Evolutionary conservation across 1,140 invertebrate species (phyloP).

Genomic region (Drosophila mojavensis): DNA sequence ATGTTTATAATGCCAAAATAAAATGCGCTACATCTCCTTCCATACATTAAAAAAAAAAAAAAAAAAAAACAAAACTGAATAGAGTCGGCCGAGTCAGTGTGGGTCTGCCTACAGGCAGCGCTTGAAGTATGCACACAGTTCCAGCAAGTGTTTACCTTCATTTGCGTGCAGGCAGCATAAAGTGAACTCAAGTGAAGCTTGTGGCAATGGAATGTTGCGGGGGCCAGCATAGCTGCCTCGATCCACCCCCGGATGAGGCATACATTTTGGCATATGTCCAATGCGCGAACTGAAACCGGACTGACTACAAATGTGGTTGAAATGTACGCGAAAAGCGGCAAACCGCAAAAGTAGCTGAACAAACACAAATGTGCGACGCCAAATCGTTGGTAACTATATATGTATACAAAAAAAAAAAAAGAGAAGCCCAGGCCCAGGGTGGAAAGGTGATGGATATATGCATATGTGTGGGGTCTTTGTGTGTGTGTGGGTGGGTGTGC

Average conservation of each 20-base stretch:
- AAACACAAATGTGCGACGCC: constrained; percentile 76
- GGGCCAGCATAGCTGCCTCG: neutral
- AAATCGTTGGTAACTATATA: constrained; percentile 52
- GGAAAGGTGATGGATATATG: constrained; percentile 10
- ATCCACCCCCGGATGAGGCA: neutral
- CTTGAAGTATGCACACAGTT: constrained; percentile 34
- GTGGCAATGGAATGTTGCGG: constrained; percentile 24
- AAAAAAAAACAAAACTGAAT: no score
- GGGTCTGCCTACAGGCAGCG: neutral
- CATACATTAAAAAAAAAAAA: no score
- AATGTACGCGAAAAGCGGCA: constrained; percentile 79
- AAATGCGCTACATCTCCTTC: no score
- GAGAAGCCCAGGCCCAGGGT: constrained; percentile 21
- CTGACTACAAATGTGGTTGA: constrained; percentile 79
- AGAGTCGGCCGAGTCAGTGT: neutral
- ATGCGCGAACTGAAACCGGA: constrained; percentile 56
- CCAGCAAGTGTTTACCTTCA: constrained; percentile 51
- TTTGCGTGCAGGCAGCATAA: constrained; percentile 36
- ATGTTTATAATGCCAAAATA: no score
- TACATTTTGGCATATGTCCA: constrained; percentile 67
- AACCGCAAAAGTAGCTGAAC: constrained; percentile 80
- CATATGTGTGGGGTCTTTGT: neutral
- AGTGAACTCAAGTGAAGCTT: constrained; percentile 46
- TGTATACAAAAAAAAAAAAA: neutral
- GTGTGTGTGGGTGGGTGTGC: neutral